Conservation (phyloP, 1,140 invertebrate genomes). For the Ips typographus region DNA sequence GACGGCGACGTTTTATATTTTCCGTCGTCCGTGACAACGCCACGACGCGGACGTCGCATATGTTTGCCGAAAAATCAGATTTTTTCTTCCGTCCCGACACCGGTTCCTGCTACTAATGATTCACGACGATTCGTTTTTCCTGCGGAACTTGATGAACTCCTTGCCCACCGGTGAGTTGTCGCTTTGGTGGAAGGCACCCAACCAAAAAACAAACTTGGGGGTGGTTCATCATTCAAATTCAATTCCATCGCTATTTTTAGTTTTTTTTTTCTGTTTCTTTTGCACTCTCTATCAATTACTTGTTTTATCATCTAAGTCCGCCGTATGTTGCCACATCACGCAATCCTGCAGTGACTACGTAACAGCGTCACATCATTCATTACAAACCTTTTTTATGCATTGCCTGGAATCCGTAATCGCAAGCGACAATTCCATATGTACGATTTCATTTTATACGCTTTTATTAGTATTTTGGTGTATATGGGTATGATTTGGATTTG, state of each 20-base stretch:
- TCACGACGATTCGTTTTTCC: slow-evolving; percentile 34
- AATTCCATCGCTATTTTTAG: slow-evolving; percentile 2
- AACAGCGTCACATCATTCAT: slow-evolving; percentile 4
- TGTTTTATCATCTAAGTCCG: background rate
- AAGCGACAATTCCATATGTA: slow-evolving; percentile 10
- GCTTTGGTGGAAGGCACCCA: slow-evolving; percentile 29
- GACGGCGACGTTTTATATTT: slow-evolving; percentile 17
- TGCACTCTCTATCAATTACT: background rate
- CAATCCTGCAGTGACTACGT: slow-evolving; percentile 18
- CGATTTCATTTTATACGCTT: background rate
- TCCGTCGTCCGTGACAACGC: slow-evolving; percentile 18
- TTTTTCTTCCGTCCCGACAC: slow-evolving; percentile 5
- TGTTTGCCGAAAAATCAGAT: slow-evolving; percentile 28
- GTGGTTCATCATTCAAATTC: background rate
- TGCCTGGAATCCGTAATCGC: slow-evolving; percentile 8
- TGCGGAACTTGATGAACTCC: slow-evolving; percentile 35
- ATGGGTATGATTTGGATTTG: too few relatives aligned
- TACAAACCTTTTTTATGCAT: slow-evolving; percentile 2
- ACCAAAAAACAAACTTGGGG: background rate
- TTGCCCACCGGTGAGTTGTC: slow-evolving; percentile 36
- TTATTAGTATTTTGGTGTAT: too few relatives aligned
- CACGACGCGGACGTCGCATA: slow-evolving; percentile 23
- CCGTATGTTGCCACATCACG: slow-evolving; percentile 13
- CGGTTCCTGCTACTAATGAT: slow-evolving; percentile 28
- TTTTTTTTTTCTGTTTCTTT: background rate